Evolutionary conservation across 2,888 invertebrate genomes (phyloP), one percentile per base, ranked within the genome.

Genomic region (Lissocephala sabroskyi): DNA sequence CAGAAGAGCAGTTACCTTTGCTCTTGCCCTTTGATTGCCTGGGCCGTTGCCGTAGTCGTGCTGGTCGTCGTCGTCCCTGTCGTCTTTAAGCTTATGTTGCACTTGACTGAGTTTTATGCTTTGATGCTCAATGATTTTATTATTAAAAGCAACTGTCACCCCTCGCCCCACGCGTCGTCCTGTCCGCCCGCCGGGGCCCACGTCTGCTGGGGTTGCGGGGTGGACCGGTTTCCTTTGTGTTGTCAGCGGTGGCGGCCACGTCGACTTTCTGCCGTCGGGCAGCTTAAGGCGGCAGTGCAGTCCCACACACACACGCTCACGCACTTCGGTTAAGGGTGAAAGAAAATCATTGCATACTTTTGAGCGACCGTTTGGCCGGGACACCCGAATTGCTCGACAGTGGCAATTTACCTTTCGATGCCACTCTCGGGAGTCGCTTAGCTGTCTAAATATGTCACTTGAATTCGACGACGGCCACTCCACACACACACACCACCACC

Each of bases 41-140:
- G n/a, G n/a, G n/a, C 4, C n/a, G 18, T 37, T 17, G 18, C n/a
- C 23, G 3, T 23, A 3, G 11, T 13, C 33, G 13, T 30, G 5
- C 33, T 23, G 28, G 30, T 19, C 23, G n/a, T 28, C 30, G 26
- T 43, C 23, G 10, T 14, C 10, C 10, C 35, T 43, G 11, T 30
- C 63, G 71, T 74, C 71, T 66, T 74, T 65, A 77, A 73, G 75
- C 71, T 68, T 74, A 71, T 73, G 80, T 81, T 79, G 80, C 79
- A 81, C 80, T 81, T 81, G 79, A 81, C 78, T 82, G 81, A 79
- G 79, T 82, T 82, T 82, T 80, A 82, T 82, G 81, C 80, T 81
- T 81, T 82, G 81, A 82, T 82, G 81, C 82, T 82, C 79, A 65
- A 79, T 80, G 81, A 82, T 82, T 81, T 81, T 80, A 80, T 80